Percentiles rank a stretch among this genome's conserved stretches.
Evolutionary conservation across 2,113 vertebrate species (phyloP).

Genomic region (Varanus salvator): DNA sequence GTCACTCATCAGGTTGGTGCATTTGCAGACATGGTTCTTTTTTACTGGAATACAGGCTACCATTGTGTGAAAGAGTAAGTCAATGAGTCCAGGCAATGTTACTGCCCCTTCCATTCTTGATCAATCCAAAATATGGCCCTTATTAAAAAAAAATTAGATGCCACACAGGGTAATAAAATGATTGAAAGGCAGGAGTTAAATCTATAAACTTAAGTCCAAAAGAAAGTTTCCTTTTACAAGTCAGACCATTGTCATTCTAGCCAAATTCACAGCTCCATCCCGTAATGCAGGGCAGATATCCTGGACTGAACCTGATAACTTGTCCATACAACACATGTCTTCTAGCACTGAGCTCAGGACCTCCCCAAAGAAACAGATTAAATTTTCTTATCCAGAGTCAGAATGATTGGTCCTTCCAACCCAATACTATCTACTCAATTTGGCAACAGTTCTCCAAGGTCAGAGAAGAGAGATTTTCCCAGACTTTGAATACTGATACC

Average conservation of each 20-base stretch:
- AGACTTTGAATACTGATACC: neutral
- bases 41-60: neutral
- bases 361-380: neutral
- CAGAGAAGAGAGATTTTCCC: neutral
- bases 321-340: neutral
- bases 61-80: neutral
- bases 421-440: neutral
- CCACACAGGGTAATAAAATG: neutral
- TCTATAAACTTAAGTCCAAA: neutral
- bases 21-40: conserved; percentile 24
- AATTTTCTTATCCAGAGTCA: neutral
- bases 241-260: neutral
- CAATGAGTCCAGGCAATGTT: neutral
- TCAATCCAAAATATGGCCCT: neutral
- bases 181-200: neutral
- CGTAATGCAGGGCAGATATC: neutral
- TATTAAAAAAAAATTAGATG: neutral
- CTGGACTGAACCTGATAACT: no score
- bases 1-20: conserved; percentile 49
- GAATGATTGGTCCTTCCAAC: neutral
- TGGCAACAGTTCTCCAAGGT: neutral
- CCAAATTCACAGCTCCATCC: neutral
- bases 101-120: neutral
- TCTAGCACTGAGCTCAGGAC: neutral
- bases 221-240: neutral